Evolutionary conservation across 2,888 invertebrate genomes (phyloP).

Genomic region (Nomada hirtipes): DNA sequence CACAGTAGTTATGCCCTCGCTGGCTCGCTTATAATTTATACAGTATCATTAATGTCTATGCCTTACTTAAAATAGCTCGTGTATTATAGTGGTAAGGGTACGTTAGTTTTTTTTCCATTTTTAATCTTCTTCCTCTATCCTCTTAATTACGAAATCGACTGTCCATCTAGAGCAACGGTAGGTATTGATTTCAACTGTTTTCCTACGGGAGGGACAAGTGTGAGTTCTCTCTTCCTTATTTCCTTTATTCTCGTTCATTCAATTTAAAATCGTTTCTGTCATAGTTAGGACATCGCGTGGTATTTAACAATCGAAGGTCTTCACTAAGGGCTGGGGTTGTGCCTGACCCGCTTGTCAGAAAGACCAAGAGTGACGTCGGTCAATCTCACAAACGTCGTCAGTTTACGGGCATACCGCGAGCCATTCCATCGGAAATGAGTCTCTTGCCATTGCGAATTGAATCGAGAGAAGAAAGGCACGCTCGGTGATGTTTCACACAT

Average conservation of each 20-base stretch:
- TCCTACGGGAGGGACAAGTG: conserved; percentile 64
- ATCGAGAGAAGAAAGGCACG: conserved; percentile 61
- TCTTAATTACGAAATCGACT: conserved; percentile 62
- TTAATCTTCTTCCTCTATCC: conserved; percentile 29
- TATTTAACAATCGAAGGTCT: conserved; percentile 61
- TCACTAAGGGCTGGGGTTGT: conserved; percentile 71
- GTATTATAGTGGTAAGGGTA: conserved; percentile 73
- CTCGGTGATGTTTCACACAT: conserved; percentile 58
- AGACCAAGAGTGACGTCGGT: conserved; percentile 84
- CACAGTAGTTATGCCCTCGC: conserved; percentile 84
- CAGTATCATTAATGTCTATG: conserved; percentile 80
- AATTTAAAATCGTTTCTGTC: background rate
- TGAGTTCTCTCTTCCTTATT: conserved; percentile 31
- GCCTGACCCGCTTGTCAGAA: conserved; percentile 83
- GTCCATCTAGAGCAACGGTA: conserved; percentile 67
- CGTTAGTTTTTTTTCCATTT: conserved; percentile 64
- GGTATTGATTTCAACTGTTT: conserved; percentile 61
- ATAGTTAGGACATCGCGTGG: conserved; percentile 58
- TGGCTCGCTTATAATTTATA: conserved; percentile 84
- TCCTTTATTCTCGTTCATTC: no score
- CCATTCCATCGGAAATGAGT: conserved; percentile 34
- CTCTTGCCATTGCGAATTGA: conserved; percentile 39
- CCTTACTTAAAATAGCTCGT: conserved; percentile 82
- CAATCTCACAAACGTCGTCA: conserved; percentile 83
- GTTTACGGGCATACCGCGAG: conserved; percentile 61